These are phyloP conservation scores for Drosophila atroscutellata DNA, from an alignment of 2,888 invertebrate genomes.

Conservation along the genomic window DNA sequence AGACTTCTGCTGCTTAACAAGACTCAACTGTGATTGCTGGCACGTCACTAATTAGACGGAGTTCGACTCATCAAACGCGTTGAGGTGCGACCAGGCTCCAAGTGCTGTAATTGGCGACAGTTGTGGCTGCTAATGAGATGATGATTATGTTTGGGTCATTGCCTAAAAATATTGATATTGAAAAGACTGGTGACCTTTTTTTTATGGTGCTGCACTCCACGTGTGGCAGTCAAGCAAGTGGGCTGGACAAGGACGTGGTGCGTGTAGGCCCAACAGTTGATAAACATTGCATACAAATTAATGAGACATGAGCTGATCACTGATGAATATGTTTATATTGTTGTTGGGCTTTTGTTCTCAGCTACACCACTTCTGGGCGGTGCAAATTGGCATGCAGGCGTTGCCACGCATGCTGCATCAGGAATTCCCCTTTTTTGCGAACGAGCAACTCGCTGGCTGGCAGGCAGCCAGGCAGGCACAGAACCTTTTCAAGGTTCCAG, in stretches of 20 bases:
- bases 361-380: slow-evolving; percentile 23
- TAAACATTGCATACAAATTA: slow-evolving; percentile 50
- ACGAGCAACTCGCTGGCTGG: slow-evolving; percentile 11
- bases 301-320: slow-evolving; percentile 35
- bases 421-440: slow-evolving; percentile 60
- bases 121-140: slow-evolving; percentile 50
- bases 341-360: background rate
- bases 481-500: slow-evolving; percentile 74
- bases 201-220: slow-evolving; percentile 14
- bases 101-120: slow-evolving; percentile 18
- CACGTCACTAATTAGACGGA: slow-evolving; percentile 65
- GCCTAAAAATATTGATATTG: slow-evolving; percentile 43
- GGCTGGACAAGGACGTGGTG: slow-evolving; percentile 13
- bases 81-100: slow-evolving; percentile 23
- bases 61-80: slow-evolving; percentile 25
- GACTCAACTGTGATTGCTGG: slow-evolving; percentile 49
- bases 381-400: slow-evolving; percentile 20
- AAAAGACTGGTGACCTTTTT: slow-evolving; percentile 48
- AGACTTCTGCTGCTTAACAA: background rate
- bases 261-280: slow-evolving; percentile 19
- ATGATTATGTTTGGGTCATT: slow-evolving; percentile 5
- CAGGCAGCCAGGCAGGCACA: slow-evolving; percentile 13
- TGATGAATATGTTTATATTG: slow-evolving; percentile 14
- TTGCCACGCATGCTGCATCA: slow-evolving; percentile 23
- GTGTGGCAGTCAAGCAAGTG: slow-evolving; percentile 14